Conservation (phyloP, 2,113 vertebrate species). For the Zosterops hypoxanthus region DNA sequence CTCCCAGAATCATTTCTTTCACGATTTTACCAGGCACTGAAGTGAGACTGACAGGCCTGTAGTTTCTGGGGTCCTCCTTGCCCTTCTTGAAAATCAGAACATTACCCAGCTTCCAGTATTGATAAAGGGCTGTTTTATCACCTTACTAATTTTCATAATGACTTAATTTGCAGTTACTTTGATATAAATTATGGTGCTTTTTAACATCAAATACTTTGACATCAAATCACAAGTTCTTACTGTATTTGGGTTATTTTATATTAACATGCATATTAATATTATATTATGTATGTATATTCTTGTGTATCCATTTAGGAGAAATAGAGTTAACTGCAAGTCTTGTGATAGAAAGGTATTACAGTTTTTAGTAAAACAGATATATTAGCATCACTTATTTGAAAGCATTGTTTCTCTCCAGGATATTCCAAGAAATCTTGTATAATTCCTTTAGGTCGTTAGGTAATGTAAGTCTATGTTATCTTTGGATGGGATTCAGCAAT, state of each 20-base stretch:
- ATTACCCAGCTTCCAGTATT: neutral
- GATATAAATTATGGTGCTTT: neutral
- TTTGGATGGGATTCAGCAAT: neutral
- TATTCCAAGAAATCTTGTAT: neutral
- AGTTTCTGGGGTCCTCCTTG: neutral
- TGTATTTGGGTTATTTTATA: neutral
- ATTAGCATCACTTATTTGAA: neutral
- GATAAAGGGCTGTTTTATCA: neutral
- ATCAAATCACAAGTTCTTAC: neutral
- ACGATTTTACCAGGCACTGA: neutral
- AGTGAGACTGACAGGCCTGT: neutral
- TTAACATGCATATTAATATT: no score
- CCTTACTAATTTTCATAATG: neutral
- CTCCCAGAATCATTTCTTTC: neutral
- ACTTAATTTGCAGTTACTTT: neutral
- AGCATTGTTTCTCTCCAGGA: neutral
- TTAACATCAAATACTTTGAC: neutral
- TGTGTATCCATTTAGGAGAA: neutral
- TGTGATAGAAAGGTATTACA: neutral
- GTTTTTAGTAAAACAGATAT: neutral
- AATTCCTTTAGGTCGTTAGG: neutral
- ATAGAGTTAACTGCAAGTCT: neutral
- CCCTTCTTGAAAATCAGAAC: neutral
- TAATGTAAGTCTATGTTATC: neutral
- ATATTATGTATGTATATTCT: neutral